Conservation (phyloP, 1,140 invertebrate species). For the Heliconius eleuchia region DNA sequence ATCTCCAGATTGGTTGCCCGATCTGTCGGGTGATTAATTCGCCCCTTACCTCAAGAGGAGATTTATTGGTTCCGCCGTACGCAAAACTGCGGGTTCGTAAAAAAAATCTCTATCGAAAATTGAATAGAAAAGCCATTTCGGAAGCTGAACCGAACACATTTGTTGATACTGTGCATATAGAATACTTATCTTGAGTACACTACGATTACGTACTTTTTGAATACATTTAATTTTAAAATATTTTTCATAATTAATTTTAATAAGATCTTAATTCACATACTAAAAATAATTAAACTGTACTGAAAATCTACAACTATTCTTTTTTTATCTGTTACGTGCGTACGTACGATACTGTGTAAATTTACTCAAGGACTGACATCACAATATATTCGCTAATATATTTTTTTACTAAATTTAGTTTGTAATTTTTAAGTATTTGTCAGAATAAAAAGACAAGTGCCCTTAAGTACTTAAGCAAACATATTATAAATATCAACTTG, state of each 20-base stretch:
- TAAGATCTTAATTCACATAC: neutral
- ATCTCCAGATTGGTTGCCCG: conserved; percentile 63
- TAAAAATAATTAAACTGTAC: too few species aligned
- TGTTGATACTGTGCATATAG: conserved; percentile 62
- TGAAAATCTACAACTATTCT: too few species aligned
- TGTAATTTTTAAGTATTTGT: too few species aligned
- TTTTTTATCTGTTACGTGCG: too few species aligned
- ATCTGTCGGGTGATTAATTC: conserved; percentile 78
- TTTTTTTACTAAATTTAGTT: too few species aligned
- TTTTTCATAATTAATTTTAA: neutral
- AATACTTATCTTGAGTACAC: neutral
- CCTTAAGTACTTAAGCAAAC: too few species aligned
- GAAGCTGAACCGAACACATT: conserved; percentile 63
- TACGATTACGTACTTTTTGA: neutral
- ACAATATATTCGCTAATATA: too few species aligned
- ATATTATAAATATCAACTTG: too few species aligned
- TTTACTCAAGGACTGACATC: too few species aligned
- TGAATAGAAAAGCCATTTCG: conserved; percentile 81
- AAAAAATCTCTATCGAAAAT: conserved; percentile 81
- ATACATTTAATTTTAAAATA: neutral
- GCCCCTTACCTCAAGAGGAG: conserved; percentile 77
- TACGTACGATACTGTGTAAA: too few species aligned
- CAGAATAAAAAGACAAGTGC: too few species aligned
- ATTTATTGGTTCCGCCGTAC: conserved; percentile 80
- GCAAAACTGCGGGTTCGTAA: conserved; percentile 80